A percentile compares a stretch with the other conserved stretches of the same genome.
Evolutionary conservation across 1,140 invertebrate species (phyloP).

Genomic region (Zaprionus africanus): DNA sequence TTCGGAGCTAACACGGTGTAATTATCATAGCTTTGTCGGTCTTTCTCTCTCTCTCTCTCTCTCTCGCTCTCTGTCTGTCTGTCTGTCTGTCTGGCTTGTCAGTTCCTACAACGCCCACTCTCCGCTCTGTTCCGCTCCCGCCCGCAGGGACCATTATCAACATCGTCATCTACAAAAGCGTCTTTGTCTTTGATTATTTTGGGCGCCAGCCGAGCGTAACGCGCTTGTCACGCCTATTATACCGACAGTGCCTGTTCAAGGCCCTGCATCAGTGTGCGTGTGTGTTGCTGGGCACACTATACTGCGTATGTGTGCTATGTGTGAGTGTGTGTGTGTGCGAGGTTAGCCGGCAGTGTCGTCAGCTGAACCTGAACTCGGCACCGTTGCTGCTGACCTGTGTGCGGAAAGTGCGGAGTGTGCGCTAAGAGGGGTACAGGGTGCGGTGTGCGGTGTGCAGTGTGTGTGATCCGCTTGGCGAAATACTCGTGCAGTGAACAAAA

Average conservation of each 20-base stretch:
- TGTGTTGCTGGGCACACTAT: neutral
- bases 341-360: conserved; percentile 54
- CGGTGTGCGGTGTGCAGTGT: conserved; percentile 34
- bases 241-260: neutral
- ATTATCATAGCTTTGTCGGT: conserved; percentile 63
- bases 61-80: conserved; percentile 21
- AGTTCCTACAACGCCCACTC: conserved; percentile 47
- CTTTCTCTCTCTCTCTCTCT: neutral
- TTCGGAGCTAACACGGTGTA: conserved; percentile 71
- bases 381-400: conserved; percentile 64
- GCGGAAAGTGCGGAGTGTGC: neutral
- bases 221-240: conserved; percentile 82
- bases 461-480: conserved; percentile 68
- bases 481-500: conserved; percentile 64
- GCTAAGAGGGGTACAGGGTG: neutral
- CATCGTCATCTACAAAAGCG: conserved; percentile 65
- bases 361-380: conserved; percentile 71
- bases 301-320: neutral
- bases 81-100: conserved; percentile 20
- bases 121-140: conserved; percentile 9
- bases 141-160: conserved; percentile 41
- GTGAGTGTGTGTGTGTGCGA: conserved; percentile 28
- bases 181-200: conserved; percentile 83
- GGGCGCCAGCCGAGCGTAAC: conserved; percentile 75
- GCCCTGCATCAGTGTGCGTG: neutral